Evolutionary conservation across 2,113 vertebrate species (phyloP), one percentile per base, ranked within the genome.

Genomic region (Hirundichthys speculiger): DNA sequence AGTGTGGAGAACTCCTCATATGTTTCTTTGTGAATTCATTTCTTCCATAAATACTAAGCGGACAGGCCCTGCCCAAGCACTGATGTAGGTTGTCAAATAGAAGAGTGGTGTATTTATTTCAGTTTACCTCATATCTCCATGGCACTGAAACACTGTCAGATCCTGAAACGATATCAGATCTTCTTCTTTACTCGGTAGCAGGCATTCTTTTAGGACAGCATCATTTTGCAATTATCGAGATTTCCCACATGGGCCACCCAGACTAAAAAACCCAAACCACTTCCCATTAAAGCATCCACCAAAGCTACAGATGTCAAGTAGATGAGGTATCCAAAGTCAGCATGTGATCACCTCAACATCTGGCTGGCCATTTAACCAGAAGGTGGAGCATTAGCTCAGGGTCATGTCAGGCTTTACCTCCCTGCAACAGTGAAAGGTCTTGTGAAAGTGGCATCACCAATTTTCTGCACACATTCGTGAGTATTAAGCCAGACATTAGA

Each of bases 11-110:
- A 55, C 55, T 10, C 47, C n/a, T 62, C 57, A 13, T 6, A 1
- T 11, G 50, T 14, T 71, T 12, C n/a, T 19, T 25, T 46, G 16
- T 69, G 68, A 53, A 39, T n/a, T 13, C 12, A 16, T 46, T 48
- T 62, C 54, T 74, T 60, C 69, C 71, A 74, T 51, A 69, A 76
- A 69, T 75, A 65, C 55, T 16, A 47, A 10, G 19, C 6, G n/a
- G 46, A 70, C 54, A 39, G 18, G 19, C 58, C 2, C 58, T 38
- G 21, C 16, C 69, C 20, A 48, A n/a, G 30, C 30, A 34, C 30
- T 34, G 9, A 34, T 27, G 25, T 27, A 27, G 25, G 7, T 2
- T 34, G 30, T 34, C 30, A 34, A 7, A 34, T 9, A 34, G 6
- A 34, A 7, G 3, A 34, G 30, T 34, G 6, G 30, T 2, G 30